Base-by-base conservation (phyloP, 2,113 vertebrate species). In the Lampris megalopsis region DNA sequence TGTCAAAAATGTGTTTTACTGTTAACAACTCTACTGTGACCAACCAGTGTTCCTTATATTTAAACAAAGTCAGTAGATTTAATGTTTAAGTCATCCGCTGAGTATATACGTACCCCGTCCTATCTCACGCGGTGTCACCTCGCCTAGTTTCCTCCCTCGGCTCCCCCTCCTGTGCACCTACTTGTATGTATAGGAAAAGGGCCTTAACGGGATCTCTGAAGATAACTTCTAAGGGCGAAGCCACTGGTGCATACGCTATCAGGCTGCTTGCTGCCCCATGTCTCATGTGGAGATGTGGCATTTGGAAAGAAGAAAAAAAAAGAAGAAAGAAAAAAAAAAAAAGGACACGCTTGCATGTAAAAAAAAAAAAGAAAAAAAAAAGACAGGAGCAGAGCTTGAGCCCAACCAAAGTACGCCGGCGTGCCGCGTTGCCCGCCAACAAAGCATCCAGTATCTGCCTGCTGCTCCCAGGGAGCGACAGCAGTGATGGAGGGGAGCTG, bases 231-330 rank as follows among this genome's bases (percentile, higher is more conserved):
- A 82, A 76, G 24, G 76, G 79, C 70, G 61, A 48, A 85, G 80
- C 74, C 84, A 75, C 67, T 54, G 77, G 81, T 77, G 91, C 87
- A 78, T 79, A 73, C 57, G 40, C 83, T 86, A 86, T 82, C 69
- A 52, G 80, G 79, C 66, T 36, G 67, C 84, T 62, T 24, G 54
- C 73, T 24, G 24, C 24, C 81, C 71, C 79, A 73, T 41, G 75
- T 80, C 24, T 24, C 24, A 74, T 83, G 83, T 75, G 72, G 77
- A 86, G 81, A 87, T 79, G 78, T 87, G 91, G 83, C 88, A 90
- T 90, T 90, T 90, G 75, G 85, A 81, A 77, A 86, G 77, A 36
- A 83, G 77, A 82, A 67, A 47, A 47, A 75, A 67, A 76, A 59
- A 79, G 61, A 65, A 62, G 24, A 50, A 79, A 68, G 79, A 83